A percentile compares a stretch with the other conserved stretches of the same genome.
Evolutionary conservation across 2,888 invertebrate genomes (phyloP).

Genomic region (Phaedon cochleariae): DNA sequence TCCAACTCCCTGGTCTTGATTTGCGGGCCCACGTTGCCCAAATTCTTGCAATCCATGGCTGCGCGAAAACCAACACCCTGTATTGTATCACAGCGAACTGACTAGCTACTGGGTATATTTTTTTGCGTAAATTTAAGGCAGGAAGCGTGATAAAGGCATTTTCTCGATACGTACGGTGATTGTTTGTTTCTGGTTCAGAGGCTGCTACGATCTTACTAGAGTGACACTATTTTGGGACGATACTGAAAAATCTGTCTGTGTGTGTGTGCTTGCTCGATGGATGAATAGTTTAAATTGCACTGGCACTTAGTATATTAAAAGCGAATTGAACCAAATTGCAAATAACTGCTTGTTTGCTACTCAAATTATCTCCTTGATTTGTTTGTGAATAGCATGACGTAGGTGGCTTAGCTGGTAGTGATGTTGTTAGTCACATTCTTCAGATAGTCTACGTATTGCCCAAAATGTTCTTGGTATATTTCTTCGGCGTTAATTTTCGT

Average conservation of each 20-base stretch:
- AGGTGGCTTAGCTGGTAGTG: conserved; percentile 24
- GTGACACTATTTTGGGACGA: conserved; percentile 21
- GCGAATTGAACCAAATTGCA: conserved; percentile 25
- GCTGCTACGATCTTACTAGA: neutral
- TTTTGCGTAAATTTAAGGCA: conserved; percentile 35
- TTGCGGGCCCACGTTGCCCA: conserved; percentile 39
- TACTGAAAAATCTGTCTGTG: too few species aligned
- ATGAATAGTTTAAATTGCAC: conserved; percentile 26
- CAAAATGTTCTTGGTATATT: conserved; percentile 65
- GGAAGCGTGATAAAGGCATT: conserved; percentile 37
- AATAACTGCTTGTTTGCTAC: conserved; percentile 31
- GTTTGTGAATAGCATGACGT: conserved; percentile 33
- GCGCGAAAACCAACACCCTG: conserved; percentile 30
- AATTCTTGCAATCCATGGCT: conserved; percentile 50
- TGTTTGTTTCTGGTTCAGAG: too few species aligned
- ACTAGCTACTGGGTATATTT: conserved; percentile 32
- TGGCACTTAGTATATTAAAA: conserved; percentile 6
- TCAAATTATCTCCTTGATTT: conserved; percentile 34
- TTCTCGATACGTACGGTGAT: conserved; percentile 40
- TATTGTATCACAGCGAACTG: conserved; percentile 38
- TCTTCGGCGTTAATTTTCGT: conserved; percentile 61
- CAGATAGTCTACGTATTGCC: conserved; percentile 62
- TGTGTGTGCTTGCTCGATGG: too few species aligned
- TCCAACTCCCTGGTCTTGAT: conserved; percentile 57
- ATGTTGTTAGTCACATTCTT: conserved; percentile 56